These are phyloP conservation scores for Neotoma lepida DNA, from an alignment of 2,113 vertebrate species.

Conservation along the genomic window DNA sequence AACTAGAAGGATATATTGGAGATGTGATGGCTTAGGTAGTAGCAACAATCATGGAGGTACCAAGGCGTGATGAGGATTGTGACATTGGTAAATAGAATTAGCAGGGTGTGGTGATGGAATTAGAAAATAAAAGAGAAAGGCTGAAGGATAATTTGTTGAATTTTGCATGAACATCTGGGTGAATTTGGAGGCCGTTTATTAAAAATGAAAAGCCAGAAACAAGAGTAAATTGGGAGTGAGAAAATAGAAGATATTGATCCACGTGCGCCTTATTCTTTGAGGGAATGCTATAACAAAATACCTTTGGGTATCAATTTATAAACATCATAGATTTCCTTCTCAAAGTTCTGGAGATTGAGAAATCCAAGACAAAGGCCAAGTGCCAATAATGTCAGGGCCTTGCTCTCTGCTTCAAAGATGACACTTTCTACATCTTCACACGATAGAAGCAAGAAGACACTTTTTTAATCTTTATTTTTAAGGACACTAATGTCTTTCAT, in stretches of 20 bases:
- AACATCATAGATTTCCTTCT: not conserved
- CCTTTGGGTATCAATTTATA: not conserved
- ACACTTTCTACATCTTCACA: accelerated
- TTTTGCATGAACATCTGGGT: not conserved
- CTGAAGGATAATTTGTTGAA: not conserved
- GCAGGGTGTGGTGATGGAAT: not conserved
- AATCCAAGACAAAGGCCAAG: not conserved
- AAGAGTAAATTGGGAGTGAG: not conserved
- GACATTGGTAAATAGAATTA: not conserved
- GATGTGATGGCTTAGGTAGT: not conserved
- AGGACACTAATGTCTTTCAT: not conserved
- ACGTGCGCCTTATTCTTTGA: not conserved
- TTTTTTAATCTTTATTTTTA: not conserved
- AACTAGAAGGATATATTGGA: not conserved
- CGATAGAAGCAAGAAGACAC: not conserved
- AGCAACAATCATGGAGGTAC: accelerated
- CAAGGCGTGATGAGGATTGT: not conserved
- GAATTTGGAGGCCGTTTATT: not conserved
- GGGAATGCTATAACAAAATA: not conserved
- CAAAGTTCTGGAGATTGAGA: not conserved
- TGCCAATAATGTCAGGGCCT: not conserved
- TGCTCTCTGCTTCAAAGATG: not conserved
- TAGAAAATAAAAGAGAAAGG: not conserved
- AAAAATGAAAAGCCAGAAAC: not conserved
- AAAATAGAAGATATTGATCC: not conserved